These are phyloP conservation scores for Coregonus suidteri DNA, from an alignment of 2,797 vertebrate species.

Conservation along the genomic window DNA sequence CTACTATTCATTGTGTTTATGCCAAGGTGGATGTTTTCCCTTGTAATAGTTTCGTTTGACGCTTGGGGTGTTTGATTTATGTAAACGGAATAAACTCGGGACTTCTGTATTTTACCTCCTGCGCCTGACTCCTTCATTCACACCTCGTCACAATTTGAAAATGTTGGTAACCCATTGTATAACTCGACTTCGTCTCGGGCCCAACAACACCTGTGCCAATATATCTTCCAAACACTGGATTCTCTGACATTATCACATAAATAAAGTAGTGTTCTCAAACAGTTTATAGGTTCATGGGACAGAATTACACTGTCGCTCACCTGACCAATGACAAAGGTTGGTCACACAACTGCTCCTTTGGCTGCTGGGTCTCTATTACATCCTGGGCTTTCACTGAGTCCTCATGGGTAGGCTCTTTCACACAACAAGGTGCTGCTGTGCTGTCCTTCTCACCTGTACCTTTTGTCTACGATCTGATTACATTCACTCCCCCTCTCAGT, in stretches of 20 bases:
- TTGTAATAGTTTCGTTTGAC: too few relatives aligned
- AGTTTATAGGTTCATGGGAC: background rate
- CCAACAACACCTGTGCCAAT: background rate
- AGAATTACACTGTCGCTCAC: background rate
- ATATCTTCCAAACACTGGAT: background rate
- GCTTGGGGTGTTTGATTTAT: too few relatives aligned
- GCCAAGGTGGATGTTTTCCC: too few relatives aligned
- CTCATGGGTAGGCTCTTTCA: background rate
- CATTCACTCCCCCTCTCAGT: constrained; percentile 27
- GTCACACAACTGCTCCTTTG: background rate
- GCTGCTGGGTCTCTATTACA: background rate
- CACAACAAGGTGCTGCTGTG: constrained; percentile 10
- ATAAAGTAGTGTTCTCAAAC: background rate
- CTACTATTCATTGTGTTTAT: too few relatives aligned
- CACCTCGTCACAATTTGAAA: too few relatives aligned
- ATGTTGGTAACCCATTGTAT: too few relatives aligned
- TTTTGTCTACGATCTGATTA: constrained; percentile 43
- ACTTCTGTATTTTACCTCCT: too few relatives aligned
- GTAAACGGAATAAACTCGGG: too few relatives aligned
- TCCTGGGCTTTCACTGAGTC: background rate
- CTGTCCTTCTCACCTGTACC: constrained; percentile 18
- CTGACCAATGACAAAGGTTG: background rate
- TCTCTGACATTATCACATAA: background rate
- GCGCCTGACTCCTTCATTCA: too few relatives aligned
- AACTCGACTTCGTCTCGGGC: too few relatives aligned